A percentile compares a stretch with the other conserved stretches of the same genome.
Conservation (phyloP, 2,797 vertebrate genomes). For the Vultur gryphus region DNA sequence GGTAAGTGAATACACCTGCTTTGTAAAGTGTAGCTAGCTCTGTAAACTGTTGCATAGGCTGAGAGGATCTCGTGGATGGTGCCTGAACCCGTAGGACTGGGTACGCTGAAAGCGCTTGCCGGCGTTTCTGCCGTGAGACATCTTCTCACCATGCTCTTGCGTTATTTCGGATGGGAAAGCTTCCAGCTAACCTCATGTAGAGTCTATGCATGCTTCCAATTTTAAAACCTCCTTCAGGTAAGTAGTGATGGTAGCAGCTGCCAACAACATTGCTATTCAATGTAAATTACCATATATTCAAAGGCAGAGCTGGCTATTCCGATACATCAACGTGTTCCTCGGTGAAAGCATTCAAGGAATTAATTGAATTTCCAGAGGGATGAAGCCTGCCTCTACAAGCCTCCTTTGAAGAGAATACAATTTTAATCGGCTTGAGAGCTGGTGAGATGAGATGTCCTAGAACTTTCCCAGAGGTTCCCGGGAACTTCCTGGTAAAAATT, state of each 20-base stretch:
- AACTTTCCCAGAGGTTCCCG: neutral
- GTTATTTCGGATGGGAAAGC: neutral
- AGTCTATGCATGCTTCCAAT: fast-evolving
- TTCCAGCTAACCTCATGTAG: neutral
- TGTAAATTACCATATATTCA: neutral
- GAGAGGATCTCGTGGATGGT: neutral
- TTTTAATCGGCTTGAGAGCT: neutral
- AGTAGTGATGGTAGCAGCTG: neutral
- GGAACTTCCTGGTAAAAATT: neutral
- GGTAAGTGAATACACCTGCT: neutral
- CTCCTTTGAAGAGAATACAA: neutral
- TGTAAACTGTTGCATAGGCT: neutral
- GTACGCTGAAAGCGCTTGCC: neutral
- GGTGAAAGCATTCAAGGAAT: neutral
- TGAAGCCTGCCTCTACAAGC: neutral
- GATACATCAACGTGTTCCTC: neutral
- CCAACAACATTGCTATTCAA: fast-evolving
- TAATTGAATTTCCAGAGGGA: neutral
- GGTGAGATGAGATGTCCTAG: neutral
- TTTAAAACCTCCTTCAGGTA: neutral
- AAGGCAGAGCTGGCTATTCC: neutral
- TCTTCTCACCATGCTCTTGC: neutral
- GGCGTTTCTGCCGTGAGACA: neutral
- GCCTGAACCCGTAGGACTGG: neutral
- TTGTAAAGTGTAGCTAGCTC: neutral